Percentiles rank a stretch among this genome's conserved stretches.
These are phyloP conservation scores for Reticulitermes speratus DNA, from an alignment of 1,140 invertebrate genomes.

Conservation along the genomic window DNA sequence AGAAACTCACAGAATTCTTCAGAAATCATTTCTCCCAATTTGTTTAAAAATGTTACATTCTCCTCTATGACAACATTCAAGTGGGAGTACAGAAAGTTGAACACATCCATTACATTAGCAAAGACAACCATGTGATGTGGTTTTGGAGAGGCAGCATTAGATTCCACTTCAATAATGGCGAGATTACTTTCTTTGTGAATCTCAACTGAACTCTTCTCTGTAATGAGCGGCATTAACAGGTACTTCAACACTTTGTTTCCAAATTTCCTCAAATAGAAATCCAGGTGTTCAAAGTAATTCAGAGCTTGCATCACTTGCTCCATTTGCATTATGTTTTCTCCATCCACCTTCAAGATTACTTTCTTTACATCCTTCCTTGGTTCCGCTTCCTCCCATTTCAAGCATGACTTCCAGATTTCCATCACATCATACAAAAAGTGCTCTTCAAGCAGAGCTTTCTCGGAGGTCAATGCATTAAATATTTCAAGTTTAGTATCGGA, in stretches of 20 bases:
- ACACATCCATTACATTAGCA: conserved; percentile 57
- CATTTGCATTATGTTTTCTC: conserved; percentile 46
- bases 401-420: conserved; percentile 50
- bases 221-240: conserved; percentile 57
- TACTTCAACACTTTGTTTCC: conserved; percentile 52
- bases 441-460: conserved; percentile 29
- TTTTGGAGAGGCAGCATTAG: conserved; percentile 48
- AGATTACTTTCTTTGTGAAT: conserved; percentile 46
- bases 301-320: conserved; percentile 53
- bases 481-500: conserved; percentile 49
- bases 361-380: conserved; percentile 35
- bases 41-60: conserved; percentile 57
- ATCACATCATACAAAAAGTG: conserved; percentile 49
- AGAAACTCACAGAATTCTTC: conserved; percentile 63
- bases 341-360: conserved; percentile 40
- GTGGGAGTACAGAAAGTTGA: conserved; percentile 59
- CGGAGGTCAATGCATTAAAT: conserved; percentile 44
- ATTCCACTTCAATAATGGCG: conserved; percentile 49
- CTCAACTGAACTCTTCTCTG: conserved; percentile 50
- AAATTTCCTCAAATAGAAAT: conserved; percentile 52
- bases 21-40: conserved; percentile 61
- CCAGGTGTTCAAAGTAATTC: conserved; percentile 49
- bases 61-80: conserved; percentile 55
- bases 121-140: conserved; percentile 60
- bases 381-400: conserved; percentile 44